phyloP scores from a whole-genome alignment of 2,888 invertebrate genomes.

The Listrodromus nycthemerus region DNA sequence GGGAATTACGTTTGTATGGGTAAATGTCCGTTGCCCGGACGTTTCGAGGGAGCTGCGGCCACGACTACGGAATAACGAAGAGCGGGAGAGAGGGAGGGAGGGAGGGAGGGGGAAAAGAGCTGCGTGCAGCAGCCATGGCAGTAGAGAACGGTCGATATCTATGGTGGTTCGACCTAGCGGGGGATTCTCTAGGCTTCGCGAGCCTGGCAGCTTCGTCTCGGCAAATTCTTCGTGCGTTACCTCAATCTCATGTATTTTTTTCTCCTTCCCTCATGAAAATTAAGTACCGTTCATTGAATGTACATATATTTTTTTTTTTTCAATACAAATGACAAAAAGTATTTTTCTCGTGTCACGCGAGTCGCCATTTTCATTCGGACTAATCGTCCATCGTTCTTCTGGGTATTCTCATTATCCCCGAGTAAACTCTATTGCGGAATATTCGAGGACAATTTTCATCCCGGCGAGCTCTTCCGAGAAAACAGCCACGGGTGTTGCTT shows the following conservation, averaged over 20 bases:
- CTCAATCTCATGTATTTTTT: background rate
- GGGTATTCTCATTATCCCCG: background rate
- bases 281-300: no score
- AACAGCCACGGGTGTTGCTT: constrained; percentile 13
- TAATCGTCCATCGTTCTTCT: no score
- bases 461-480: background rate
- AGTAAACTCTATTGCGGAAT: background rate
- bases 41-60: background rate
- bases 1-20: constrained; percentile 33
- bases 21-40: constrained; percentile 38
- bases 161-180: constrained; percentile 46
- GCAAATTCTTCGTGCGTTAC: background rate
- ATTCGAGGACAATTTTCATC: background rate
- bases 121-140: constrained; percentile 3
- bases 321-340: no score
- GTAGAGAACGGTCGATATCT: constrained; percentile 60
- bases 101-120: background rate
- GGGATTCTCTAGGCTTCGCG: background rate
- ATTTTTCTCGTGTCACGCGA: no score
- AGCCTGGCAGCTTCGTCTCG: background rate
- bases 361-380: no score
- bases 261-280: background rate
- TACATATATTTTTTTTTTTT: no score
- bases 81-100: background rate
- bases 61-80: background rate